Base-by-base conservation (phyloP, 2,113 vertebrate species). In the Pachyramphus minor region DNA sequence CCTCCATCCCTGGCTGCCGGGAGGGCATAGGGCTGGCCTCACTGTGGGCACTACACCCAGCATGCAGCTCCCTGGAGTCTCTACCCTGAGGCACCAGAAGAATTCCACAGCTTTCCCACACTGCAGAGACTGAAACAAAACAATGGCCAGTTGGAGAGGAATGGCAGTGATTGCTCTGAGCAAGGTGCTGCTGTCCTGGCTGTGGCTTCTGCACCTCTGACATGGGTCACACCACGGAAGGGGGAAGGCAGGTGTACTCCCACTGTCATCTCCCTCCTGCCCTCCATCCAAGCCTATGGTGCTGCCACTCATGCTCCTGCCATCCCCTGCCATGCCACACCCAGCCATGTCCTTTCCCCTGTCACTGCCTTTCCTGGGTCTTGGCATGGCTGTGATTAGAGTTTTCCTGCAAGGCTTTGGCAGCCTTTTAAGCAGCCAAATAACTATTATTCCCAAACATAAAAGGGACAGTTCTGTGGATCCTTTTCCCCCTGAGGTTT, bases 341-440 rank as follows among this genome's bases (percentile, higher is more conserved):
- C 24, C 19, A 0, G 37, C 35, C 16, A 1, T 0, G 0, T 7
- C 81, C 41, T 52, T 69, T 22, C 41, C 4, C 45, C 3, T n/a
- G 53, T 17, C 20, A 20, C 66, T 35, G 2, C 56, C 55, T 56
- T 18, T 12, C 44, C 35, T 44, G 22, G 12, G 2, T 55, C 56
- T 50, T 21, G 72, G 35, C 64, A 42, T 1, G 18, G 18, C 68
- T 1, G 7, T 33, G 35, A 30, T 35, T 56, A 16, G 52, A 33
- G 79, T 6, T 63, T 62, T 49, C 72, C 83, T 45, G 41, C 1
- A 5, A n/a, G 55, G 50, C 21, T 56, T 52, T 35, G 56, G 69
- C 64, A 89, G 68, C 79, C 28, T 68, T 82, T 35, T 16, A 39
- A 91, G 59, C 69, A 82, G 59, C 39, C 73, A 47, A 69, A 71